phyloP scores from a whole-genome alignment of 2,888 invertebrate genomes.

The Drosophila longiperda region DNA sequence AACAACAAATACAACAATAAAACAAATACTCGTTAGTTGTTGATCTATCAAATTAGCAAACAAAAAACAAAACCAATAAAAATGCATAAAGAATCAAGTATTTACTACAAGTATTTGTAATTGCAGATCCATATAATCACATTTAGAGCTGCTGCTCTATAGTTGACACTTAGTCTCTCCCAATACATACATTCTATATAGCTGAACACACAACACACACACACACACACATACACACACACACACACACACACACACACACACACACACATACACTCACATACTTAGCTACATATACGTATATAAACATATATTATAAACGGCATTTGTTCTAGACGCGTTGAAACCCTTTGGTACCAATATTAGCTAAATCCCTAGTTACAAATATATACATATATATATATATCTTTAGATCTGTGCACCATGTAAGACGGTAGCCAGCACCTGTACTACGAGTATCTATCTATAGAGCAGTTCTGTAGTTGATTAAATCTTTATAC shows the following conservation, averaged over 20 bases:
- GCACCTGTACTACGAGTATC: constrained; percentile 38
- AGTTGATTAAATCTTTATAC: constrained; percentile 28
- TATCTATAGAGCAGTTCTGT: constrained; percentile 38
- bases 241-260: constrained; percentile 19
- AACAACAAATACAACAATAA: constrained; percentile 44
- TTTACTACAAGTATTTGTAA: constrained; percentile 57
- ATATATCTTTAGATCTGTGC: constrained; percentile 32
- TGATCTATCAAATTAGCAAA: constrained; percentile 41
- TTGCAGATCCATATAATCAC: constrained; percentile 55
- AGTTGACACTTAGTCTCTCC: constrained; percentile 27
- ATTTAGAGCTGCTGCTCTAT: constrained; percentile 57
- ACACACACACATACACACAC: constrained; percentile 20
- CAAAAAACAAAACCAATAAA: constrained; percentile 19
- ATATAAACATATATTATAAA: constrained; percentile 31
- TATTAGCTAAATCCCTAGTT: constrained; percentile 45
- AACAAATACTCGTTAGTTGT: constrained; percentile 56
- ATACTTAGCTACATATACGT: constrained; percentile 15
- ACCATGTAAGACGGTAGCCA: constrained; percentile 39
- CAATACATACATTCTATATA: constrained; percentile 20
- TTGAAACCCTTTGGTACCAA: constrained; percentile 28
- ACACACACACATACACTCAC: constrained; percentile 17
- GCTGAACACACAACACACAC: constrained; percentile 9
- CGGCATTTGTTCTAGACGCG: constrained; percentile 44
- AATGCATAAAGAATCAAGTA: constrained; percentile 24
- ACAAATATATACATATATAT: constrained; percentile 23